These are phyloP conservation scores for Anguilla anguilla DNA, from an alignment of 2,797 vertebrate genomes.

Conservation along the genomic window DNA sequence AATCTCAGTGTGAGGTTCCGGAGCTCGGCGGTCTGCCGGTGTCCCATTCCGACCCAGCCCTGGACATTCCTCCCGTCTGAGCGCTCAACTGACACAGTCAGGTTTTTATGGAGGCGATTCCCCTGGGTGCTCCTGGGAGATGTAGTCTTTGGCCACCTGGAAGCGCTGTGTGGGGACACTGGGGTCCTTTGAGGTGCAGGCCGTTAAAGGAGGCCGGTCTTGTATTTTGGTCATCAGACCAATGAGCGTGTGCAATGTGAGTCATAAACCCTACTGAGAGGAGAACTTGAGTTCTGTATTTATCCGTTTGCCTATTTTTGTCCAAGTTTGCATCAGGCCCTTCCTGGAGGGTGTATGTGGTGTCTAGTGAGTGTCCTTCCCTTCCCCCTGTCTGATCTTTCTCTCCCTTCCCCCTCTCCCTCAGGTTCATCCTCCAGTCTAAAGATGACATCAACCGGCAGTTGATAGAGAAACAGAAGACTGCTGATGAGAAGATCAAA, in stretches of 20 bases:
- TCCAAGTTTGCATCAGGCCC: neutral
- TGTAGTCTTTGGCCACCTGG: neutral
- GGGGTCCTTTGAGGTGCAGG: neutral
- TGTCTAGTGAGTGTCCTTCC: neutral
- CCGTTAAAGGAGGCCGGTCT: neutral
- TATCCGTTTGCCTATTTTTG: neutral
- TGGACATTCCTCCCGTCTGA: constrained; percentile 5
- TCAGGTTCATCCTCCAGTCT: constrained; percentile 92
- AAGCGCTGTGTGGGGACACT: neutral
- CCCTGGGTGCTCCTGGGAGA: neutral
- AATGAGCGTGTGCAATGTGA: neutral
- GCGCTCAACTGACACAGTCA: neutral
- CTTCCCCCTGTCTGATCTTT: constrained; percentile 9
- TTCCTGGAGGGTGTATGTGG: neutral
- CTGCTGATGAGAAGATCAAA: constrained; percentile 91
- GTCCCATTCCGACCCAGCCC: neutral
- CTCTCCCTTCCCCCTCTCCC: constrained; percentile 48
- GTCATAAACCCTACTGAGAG: neutral
- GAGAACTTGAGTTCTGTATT: neutral
- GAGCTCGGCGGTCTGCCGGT: neutral
- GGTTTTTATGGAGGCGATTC: neutral
- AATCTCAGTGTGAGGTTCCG: constrained; percentile 9
- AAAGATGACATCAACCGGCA: constrained; percentile 88
- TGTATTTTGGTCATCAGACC: neutral
- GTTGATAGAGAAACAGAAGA: constrained; percentile 87